Evolutionary conservation across 2,797 vertebrate species (phyloP), one percentile per base, ranked within the genome.

Genomic region (Orientallactaga sibirica): DNA sequence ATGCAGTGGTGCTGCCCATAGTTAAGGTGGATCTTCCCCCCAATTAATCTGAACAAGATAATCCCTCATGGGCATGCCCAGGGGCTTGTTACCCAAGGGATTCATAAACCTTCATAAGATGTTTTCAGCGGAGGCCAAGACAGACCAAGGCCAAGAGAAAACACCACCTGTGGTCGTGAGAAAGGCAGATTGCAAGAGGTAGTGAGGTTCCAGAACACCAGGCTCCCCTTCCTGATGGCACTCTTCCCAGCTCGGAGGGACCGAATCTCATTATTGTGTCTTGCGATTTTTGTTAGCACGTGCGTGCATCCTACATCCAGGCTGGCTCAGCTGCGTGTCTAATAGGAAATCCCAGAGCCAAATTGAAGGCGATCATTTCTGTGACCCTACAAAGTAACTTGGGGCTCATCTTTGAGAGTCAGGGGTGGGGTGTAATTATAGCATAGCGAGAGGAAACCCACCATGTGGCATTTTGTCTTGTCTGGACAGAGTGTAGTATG

Each of bases 141-240:
- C 9, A 79, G 76, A 67, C 5, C 20, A 52, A 76, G 84, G 48
- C 25, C 27, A 37, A 0, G 12, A 58, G 84, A 20, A 15, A 66
- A 43, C 2, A 0, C 0, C 12, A 22, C 5, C 20, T 10, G 3
- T 0, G 29, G 7, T 9, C 9, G 7, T 48, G 4, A 27, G 18
- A 48, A 25, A 48, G 48, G 8, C 14, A 77, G 43, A 66, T 7
- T 0, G 0, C 15, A 10, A 4, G 77, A 43, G 14, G 1, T 11
- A 43, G 43, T 20, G n/a, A 43, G 70, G 58, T 66, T 37, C 27
- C 0, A 3, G 14, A 55, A 29, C 33, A 43, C 10, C 22, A 2
- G 41, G 52, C 29, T 3, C 0, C 7, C 66, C 37, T 0, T 82
- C 84, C 61, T 78, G 27, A 41, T 0, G 73, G 62, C 29, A 80